A percentile compares a stretch with the other conserved stretches of the same genome.
Conservation (phyloP, 2,113 vertebrate genomes). For the Ochotona princeps region DNA sequence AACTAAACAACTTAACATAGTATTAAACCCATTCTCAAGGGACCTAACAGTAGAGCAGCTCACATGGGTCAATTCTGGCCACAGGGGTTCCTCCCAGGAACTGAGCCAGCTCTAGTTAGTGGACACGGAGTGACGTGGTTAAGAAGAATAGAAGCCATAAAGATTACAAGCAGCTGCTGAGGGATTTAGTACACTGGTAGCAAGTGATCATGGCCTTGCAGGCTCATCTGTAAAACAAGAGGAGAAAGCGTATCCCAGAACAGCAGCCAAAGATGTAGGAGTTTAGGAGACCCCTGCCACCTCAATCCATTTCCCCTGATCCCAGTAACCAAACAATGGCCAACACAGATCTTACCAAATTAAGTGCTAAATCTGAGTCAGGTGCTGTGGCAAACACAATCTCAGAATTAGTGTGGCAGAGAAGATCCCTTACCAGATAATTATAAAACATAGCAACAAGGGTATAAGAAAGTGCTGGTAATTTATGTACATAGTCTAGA, state of each 20-base stretch:
- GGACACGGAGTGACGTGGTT: neutral
- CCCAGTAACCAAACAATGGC: neutral
- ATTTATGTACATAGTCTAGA: neutral
- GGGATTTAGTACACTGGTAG: neutral
- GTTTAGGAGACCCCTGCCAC: neutral
- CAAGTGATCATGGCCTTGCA: neutral
- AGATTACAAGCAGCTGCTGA: neutral
- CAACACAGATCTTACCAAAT: neutral
- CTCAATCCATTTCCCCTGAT: neutral
- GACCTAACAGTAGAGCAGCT: neutral
- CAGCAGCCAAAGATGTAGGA: neutral
- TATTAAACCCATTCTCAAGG: neutral
- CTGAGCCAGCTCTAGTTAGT: neutral
- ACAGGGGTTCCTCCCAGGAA: neutral
- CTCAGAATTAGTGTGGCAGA: neutral
- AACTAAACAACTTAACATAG: neutral
- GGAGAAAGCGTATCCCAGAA: neutral
- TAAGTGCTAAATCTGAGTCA: neutral
- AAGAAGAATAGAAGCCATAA: neutral
- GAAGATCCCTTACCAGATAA: neutral
- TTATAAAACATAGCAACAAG: rapidly evolving
- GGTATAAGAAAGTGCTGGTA: neutral
- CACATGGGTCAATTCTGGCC: neutral
- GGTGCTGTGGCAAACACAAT: neutral
- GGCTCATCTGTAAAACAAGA: neutral